Conservation (phyloP, 2,888 invertebrate genomes). For the Dynastes hyllus region DNA sequence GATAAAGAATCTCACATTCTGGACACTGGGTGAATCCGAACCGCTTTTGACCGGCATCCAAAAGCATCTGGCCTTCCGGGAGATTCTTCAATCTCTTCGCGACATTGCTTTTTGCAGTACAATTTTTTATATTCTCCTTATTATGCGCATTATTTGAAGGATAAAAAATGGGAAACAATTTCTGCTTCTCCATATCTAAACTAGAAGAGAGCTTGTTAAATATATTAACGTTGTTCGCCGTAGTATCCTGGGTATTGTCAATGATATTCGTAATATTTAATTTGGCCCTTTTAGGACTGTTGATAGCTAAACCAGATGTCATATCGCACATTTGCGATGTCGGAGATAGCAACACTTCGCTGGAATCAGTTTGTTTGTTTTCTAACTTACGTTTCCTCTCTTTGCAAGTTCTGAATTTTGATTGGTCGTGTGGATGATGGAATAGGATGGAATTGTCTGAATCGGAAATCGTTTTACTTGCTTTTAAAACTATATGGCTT, state of each 20-base stretch:
- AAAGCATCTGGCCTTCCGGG: constrained; percentile 79
- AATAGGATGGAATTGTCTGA: constrained; percentile 63
- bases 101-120: constrained; percentile 39
- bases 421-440: constrained; percentile 55
- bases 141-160: constrained; percentile 54
- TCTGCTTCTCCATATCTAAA: constrained; percentile 58
- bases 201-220: constrained; percentile 55
- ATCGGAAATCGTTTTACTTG: constrained; percentile 59
- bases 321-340: constrained; percentile 73
- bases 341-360: constrained; percentile 69
- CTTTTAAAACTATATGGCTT: constrained; percentile 59
- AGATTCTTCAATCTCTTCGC: constrained; percentile 70
- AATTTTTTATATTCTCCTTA: constrained; percentile 44
- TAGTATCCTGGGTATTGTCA: constrained; percentile 56
- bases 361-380: constrained; percentile 46
- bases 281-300: constrained; percentile 71
- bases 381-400: constrained; percentile 50
- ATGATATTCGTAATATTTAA: constrained; percentile 63
- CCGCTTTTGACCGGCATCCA: constrained; percentile 89
- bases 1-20: constrained; percentile 83
- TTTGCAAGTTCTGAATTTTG: constrained; percentile 47
- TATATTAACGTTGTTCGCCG: constrained; percentile 53
- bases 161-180: constrained; percentile 72
- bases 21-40: constrained; percentile 84
- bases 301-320: constrained; percentile 71